These are phyloP conservation scores for Callipepla squamata DNA, from an alignment of 2,113 vertebrate genomes.

Conservation along the genomic window DNA sequence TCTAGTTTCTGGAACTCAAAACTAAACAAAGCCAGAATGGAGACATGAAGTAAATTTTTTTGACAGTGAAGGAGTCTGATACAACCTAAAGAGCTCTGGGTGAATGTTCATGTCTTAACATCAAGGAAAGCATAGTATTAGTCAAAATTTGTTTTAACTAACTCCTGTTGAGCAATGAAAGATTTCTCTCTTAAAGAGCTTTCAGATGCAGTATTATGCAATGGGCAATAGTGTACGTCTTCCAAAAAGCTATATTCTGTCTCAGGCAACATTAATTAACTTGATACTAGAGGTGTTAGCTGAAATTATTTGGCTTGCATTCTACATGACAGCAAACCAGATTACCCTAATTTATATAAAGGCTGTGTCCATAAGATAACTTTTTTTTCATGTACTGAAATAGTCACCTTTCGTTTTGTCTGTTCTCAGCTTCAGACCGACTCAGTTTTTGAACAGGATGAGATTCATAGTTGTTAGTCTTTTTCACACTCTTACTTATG, in stretches of 20 bases:
- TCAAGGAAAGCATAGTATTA: neutral
- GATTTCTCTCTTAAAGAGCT: neutral
- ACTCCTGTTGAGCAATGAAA: neutral
- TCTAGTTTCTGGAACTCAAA: neutral
- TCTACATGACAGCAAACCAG: neutral
- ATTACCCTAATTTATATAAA: neutral
- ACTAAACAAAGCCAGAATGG: neutral
- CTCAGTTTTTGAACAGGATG: neutral
- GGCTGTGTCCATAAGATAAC: neutral
- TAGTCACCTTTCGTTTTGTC: neutral
- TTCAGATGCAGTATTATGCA: neutral
- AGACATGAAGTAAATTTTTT: neutral
- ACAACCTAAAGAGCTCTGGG: neutral
- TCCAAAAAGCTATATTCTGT: neutral
- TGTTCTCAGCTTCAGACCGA: neutral
- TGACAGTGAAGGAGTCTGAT: neutral
- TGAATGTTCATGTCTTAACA: neutral
- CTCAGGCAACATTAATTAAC: neutral
- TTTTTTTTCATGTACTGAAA: neutral
- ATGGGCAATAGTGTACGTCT: neutral
- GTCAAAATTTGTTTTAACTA: neutral
- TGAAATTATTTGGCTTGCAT: neutral
- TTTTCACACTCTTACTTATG: slow-evolving; percentile 36
- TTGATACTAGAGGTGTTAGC: neutral
- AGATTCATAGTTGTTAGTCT: neutral